Conservation (phyloP, 2,797 vertebrate species). For the Pelodytes ibericus region DNA sequence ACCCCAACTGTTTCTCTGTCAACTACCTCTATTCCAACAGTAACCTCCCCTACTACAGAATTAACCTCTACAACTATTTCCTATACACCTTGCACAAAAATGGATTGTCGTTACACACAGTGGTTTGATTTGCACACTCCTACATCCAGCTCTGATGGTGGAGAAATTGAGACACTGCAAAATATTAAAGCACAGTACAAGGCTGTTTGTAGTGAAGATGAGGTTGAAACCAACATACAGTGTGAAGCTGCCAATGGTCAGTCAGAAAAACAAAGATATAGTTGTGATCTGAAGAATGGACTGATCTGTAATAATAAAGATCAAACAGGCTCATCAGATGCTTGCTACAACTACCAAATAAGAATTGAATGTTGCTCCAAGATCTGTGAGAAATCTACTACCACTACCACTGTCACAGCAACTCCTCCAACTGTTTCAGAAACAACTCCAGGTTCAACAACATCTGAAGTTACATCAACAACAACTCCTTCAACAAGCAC, state of each 20-base stretch:
- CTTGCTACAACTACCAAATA: slow-evolving; percentile 54
- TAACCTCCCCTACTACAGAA: too few relatives aligned
- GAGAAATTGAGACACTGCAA: too few relatives aligned
- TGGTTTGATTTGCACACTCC: too few relatives aligned
- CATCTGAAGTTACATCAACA: too few relatives aligned
- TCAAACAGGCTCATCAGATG: slow-evolving; percentile 59
- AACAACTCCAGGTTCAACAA: too few relatives aligned
- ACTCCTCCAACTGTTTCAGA: too few relatives aligned
- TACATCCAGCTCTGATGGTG: too few relatives aligned
- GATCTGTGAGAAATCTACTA: not conserved
- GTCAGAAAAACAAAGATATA: slow-evolving; percentile 2
- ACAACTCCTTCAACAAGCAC: too few relatives aligned
- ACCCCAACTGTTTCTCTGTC: not conserved
- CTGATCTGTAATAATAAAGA: slow-evolving; percentile 34
- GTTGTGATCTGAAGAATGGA: slow-evolving; percentile 18
- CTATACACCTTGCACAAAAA: not conserved
- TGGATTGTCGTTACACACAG: slow-evolving; percentile 12
- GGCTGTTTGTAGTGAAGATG: not conserved
- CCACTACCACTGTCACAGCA: too few relatives aligned
- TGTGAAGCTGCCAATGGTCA: not conserved
- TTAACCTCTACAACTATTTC: too few relatives aligned
- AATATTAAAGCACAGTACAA: slow-evolving; percentile 3
- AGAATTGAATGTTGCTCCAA: slow-evolving; percentile 20
- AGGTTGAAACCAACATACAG: slow-evolving; percentile 1
- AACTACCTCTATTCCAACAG: not conserved